These are phyloP conservation scores for Thamnaconus septentrionalis DNA, from an alignment of 2,113 vertebrate species.

Conservation along the genomic window DNA sequence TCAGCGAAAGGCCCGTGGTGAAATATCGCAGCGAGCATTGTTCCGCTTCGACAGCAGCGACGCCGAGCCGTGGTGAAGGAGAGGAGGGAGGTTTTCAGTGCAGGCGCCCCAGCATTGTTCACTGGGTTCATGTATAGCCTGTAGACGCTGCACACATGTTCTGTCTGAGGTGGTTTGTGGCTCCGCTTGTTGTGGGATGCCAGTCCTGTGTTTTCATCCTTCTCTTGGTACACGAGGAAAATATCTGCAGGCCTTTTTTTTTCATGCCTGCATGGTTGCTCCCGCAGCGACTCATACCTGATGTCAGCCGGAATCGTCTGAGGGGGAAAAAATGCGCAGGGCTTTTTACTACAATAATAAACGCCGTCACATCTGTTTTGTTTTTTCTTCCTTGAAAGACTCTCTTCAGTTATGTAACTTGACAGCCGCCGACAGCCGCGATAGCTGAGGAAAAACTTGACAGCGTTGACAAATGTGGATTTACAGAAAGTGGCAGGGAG, in stretches of 20 bases:
- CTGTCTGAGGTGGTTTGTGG: not conserved
- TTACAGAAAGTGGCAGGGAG: conserved; percentile 8
- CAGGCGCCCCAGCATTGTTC: not conserved
- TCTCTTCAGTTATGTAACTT: conserved; percentile 2
- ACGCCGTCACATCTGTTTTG: conserved; percentile 13
- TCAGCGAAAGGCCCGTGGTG: not conserved
- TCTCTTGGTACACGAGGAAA: not conserved
- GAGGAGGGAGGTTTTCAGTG: not conserved
- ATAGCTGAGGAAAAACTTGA: not conserved
- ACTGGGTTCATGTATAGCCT: not conserved
- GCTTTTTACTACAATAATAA: conserved; percentile 2
- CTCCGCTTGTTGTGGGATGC: too few species aligned
- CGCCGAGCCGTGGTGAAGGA: not conserved
- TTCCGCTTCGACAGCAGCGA: conserved; percentile 3
- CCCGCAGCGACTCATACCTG: not conserved
- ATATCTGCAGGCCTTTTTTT: not conserved
- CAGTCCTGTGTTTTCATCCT: not conserved
- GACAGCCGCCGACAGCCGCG: not conserved
- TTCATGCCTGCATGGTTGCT: not conserved
- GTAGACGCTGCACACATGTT: not conserved
- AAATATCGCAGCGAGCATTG: conserved; percentile 12
- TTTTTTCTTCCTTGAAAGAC: not conserved
- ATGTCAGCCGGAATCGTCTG: not conserved
- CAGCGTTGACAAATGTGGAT: not conserved
- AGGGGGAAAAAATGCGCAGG: not conserved